A percentile compares a stretch with the other conserved stretches of the same genome.
These are phyloP conservation scores for Anolis apletophallus DNA, from an alignment of 2,797 vertebrate species.

Conservation along the genomic window DNA sequence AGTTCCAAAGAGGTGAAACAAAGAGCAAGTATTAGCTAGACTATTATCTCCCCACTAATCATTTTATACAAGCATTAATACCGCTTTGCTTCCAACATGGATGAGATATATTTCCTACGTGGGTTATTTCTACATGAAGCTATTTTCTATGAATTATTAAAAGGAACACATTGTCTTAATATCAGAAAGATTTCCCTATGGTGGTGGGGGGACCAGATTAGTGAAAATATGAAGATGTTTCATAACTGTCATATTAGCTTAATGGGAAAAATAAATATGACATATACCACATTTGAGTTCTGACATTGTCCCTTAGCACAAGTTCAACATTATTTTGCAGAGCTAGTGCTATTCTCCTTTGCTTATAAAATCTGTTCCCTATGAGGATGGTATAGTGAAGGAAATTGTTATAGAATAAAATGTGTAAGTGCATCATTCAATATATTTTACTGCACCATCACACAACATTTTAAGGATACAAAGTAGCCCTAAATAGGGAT, in stretches of 20 bases:
- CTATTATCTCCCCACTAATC: no score
- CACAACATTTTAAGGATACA: neutral
- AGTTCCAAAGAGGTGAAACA: no score
- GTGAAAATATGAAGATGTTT: neutral
- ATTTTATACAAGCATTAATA: no score
- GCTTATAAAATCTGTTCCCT: neutral
- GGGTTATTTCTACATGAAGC: no score
- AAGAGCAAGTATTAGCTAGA: no score
- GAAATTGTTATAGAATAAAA: neutral
- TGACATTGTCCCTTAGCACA: constrained; percentile 1
- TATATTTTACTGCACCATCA: neutral
- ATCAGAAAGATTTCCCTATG: neutral
- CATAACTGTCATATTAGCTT: neutral
- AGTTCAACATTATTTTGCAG: neutral
- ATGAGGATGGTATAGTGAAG: neutral
- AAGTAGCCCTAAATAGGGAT: no score
- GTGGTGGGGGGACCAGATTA: neutral
- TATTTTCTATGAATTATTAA: neutral
- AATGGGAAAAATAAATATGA: neutral
- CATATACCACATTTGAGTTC: neutral
- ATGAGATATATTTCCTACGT: no score
- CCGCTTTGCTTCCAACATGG: no score
- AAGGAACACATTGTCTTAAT: neutral
- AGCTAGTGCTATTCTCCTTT: neutral
- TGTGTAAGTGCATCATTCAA: neutral